Base-by-base conservation (phyloP, 2,113 vertebrate species). In the Cairina moschata region DNA sequence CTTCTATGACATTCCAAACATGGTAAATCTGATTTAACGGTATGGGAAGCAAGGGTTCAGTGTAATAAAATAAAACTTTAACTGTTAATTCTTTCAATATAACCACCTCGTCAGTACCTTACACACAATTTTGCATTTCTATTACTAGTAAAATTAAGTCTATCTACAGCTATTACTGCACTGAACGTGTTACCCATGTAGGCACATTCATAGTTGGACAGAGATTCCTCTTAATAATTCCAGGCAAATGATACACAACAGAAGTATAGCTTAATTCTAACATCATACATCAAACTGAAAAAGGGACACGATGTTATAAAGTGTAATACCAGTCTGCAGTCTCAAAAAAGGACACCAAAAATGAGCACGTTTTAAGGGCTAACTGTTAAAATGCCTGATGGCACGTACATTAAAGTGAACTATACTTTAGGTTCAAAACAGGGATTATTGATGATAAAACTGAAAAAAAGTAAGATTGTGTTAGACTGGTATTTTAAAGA, bases 281-380 rank as follows among this genome's bases (percentile, higher is more conserved):
- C 21, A 16, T 3, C 14, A 4, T 8, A 9, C 25, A 36, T 29
- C 7, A 44, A 79, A 66, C 20, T 17, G 56, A 29, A 58, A 36
- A 17, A 8, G 31, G 17, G 12, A 44, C 54, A 1, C 1, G 21
- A 5, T 1, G n/a, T 42, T 54, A n/a, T 16, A 8, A 65, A 55
- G 62, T 3, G 4, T 31, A n/a, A 50, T 56, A 22, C 40, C n/a
- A 44, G 32, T 1, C 9, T 10, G 18, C 26, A 20, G 31, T 25
- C 50, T 31, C 56, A 63, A 42, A 71, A 32, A 3, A 48, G 25
- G 55, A 54, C 31, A 44, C 28, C 31, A 22, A 7, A n/a, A 52
- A 2, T 3, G 6, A 32, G 34, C 1, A 8, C 1, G 17, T 6
- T 73, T 40, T 40, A 28, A 9, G 44, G 38, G 9, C 9, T 1